Base-by-base conservation (phyloP, 2,797 vertebrate species). In the Centropyge bicolor region DNA sequence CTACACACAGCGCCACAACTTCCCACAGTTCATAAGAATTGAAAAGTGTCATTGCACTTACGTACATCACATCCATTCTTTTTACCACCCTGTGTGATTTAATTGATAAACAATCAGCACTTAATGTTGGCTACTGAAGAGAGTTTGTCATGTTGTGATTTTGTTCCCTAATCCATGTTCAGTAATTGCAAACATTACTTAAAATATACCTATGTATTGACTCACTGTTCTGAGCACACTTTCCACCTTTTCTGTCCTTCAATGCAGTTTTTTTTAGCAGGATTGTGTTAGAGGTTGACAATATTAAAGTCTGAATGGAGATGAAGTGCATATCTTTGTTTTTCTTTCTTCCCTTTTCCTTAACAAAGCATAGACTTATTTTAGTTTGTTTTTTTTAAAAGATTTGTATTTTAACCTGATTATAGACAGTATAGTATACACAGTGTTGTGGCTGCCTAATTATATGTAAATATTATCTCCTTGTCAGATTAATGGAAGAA, bases 221-320 rank as follows among this genome's bases (percentile, higher is more conserved):
- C 20, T 76, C 65, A 46, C n/a, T 69, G 19, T 65, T 63, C 52
- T 66, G 56, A 74, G 6, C 14, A 54, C 51, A 71, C 36, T 38
- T 81, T 80, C 65, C 24, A 82, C 54, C 10, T 43, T 81, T 69
- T 85, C 54, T 84, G 79, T 86, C 57, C 66, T 69, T 82, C 54
- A 63, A 70, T 83, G 77, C 66, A 70, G 61, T 74, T 81, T 70
- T 45, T 27, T 45, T 62, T 64, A 76, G 73, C 55, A 54, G 35
- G 59, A 72, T 70, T 85, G 61, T 88, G 55, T 80, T 70, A 83
- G 51, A 76, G 27, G 17, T 59, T 88, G 70, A 70, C 8, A 45
- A 48, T 46, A 88, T 73, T 88, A 88, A 89, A 89, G 27, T 70
- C 7, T 85, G 57, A 74, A 52, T 74, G 41, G 35, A 80, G 20